Percentiles rank a stretch among this genome's conserved stretches.
phyloP scores from a whole-genome alignment of 2,797 vertebrate species.

The Gila robusta region DNA sequence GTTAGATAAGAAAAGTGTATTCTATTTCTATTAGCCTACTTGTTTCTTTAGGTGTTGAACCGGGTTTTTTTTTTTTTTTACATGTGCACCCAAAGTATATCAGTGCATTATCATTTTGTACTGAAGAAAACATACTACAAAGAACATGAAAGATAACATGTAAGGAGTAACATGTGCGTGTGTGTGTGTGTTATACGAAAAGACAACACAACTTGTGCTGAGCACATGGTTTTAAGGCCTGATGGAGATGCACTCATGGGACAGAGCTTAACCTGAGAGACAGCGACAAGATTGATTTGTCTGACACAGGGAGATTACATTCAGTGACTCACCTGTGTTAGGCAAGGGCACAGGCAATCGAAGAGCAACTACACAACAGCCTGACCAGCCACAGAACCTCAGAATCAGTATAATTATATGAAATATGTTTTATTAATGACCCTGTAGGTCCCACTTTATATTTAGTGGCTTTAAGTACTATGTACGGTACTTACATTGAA shows the following conservation, averaged over 20 bases:
- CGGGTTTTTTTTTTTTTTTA: not conserved
- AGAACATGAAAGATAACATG: not conserved
- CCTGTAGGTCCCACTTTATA: too few relatives aligned
- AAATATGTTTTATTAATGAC: not conserved
- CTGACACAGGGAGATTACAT: constrained; percentile 57
- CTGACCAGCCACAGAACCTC: not conserved
- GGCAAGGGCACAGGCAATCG: constrained; percentile 50
- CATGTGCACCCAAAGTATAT: not conserved
- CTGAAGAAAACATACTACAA: not conserved
- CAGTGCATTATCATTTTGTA: not conserved
- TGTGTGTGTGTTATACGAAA: not conserved
- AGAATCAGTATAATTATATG: not conserved
- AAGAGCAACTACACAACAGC: constrained; percentile 33
- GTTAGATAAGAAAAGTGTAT: not conserved
- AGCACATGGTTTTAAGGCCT: constrained; percentile 4
- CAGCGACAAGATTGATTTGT: constrained; percentile 52
- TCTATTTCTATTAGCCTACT: not conserved
- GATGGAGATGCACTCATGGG: constrained; percentile 10
- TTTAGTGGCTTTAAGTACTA: too few relatives aligned
- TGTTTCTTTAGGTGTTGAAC: not conserved
- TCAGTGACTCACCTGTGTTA: constrained; percentile 46
- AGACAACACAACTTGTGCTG: not conserved
- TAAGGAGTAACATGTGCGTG: not conserved
- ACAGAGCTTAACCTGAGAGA: constrained; percentile 41
- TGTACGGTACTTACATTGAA: too few relatives aligned